A percentile compares a stretch with the other conserved stretches of the same genome.
Conservation (phyloP, 2,797 vertebrate genomes). For the Cyprinodon diabolis region DNA sequence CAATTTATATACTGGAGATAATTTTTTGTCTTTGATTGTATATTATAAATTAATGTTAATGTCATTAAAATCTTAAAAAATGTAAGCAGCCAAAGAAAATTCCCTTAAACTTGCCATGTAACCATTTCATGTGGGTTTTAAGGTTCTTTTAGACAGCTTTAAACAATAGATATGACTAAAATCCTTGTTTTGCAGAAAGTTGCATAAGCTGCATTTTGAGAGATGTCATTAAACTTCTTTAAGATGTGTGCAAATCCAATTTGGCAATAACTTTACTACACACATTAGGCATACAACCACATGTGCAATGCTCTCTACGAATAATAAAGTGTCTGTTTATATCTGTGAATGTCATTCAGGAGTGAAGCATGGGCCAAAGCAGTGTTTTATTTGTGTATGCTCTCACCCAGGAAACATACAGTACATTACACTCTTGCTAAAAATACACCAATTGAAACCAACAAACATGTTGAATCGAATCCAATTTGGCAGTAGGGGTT, state of each 20-base stretch:
- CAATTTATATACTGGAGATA: neutral
- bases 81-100: neutral
- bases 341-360: conserved; percentile 42
- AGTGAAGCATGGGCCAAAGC: conserved; percentile 12
- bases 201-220: neutral
- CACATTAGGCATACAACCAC: neutral
- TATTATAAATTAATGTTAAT: neutral
- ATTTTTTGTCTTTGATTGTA: neutral
- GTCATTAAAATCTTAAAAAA: neutral
- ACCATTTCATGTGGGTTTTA: neutral
- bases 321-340: conserved; percentile 18
- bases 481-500: conserved; percentile 51
- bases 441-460: conserved; percentile 67
- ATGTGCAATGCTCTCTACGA: conserved; percentile 53
- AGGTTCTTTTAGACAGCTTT: neutral
- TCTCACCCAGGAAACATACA: conserved; percentile 71
- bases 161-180: neutral
- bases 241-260: neutral
- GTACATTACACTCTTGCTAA: conserved; percentile 54
- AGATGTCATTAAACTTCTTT: neutral
- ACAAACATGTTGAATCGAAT: conserved; percentile 59
- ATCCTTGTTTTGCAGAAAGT: neutral
- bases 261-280: conserved; percentile 15
- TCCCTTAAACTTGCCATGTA: neutral
- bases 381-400: conserved; percentile 54